Evolutionary conservation across 1,140 invertebrate genomes (phyloP).

Genomic region (Lordiphosa collinella): DNA sequence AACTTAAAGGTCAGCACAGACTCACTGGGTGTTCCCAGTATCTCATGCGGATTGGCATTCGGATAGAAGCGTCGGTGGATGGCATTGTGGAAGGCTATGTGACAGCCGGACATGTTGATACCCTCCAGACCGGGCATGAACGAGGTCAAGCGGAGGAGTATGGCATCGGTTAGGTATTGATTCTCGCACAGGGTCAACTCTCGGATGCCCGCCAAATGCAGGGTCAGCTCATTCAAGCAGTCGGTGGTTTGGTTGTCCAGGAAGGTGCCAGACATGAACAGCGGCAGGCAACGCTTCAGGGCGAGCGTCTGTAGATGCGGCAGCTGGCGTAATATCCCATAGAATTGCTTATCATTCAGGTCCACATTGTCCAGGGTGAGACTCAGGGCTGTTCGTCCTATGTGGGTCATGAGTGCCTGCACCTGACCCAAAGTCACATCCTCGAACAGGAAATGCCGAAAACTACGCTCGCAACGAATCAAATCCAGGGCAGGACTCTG

Average conservation of each 20-base stretch:
- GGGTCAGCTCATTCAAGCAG: constrained; percentile 80
- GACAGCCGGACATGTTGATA: constrained; percentile 84
- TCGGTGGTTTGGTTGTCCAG: constrained; percentile 81
- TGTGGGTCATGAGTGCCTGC: constrained; percentile 77
- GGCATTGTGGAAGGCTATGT: constrained; percentile 85
- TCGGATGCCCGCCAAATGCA: constrained; percentile 82
- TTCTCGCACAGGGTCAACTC: constrained; percentile 84
- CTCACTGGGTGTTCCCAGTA: constrained; percentile 79
- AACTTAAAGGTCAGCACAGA: constrained; percentile 86
- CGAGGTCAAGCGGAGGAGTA: constrained; percentile 84
- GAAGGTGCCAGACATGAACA: constrained; percentile 86
- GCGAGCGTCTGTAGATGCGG: constrained; percentile 82
- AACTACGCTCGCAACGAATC: constrained; percentile 80
- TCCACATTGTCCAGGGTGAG: constrained; percentile 82
- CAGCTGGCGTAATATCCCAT: constrained; percentile 82
- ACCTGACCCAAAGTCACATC: constrained; percentile 82
- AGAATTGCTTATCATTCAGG: constrained; percentile 83
- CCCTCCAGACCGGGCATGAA: constrained; percentile 82
- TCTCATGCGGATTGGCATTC: constrained; percentile 28
- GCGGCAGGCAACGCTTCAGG: constrained; percentile 84
- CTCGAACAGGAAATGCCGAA: constrained; percentile 82
- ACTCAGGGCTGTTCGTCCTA: constrained; percentile 75
- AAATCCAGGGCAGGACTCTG: constrained; percentile 80
- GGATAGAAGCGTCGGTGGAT: constrained; percentile 85
- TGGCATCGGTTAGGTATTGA: constrained; percentile 86